Percentiles rank a stretch among this genome's conserved stretches.
These are phyloP conservation scores for Eospalax fontanierii DNA, from an alignment of 2,797 vertebrate genomes.

Conservation along the genomic window DNA sequence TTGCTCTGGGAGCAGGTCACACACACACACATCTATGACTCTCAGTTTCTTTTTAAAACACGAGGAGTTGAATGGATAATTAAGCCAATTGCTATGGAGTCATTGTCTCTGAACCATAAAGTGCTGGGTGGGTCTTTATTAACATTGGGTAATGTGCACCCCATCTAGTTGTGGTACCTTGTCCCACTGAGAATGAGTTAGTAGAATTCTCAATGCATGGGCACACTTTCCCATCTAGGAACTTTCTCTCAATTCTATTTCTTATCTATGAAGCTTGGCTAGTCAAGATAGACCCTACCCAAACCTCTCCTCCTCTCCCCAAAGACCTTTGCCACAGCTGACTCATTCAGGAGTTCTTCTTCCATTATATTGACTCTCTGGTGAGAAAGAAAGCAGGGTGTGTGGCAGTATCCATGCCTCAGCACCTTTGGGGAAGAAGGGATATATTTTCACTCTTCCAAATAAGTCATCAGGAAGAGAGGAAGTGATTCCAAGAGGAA, in stretches of 20 bases:
- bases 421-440: constrained; percentile 22
- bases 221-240: neutral
- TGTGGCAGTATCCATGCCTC: neutral
- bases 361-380: neutral
- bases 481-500: neutral
- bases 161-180: neutral
- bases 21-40: neutral
- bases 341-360: neutral
- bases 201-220: neutral
- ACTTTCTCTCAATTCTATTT: constrained; percentile 16
- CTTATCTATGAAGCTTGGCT: neutral
- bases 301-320: neutral
- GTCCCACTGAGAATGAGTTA: neutral
- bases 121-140: neutral
- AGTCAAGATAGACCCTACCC: neutral
- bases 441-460: neutral
- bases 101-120: neutral
- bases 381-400: constrained; percentile 6
- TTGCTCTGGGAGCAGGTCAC: neutral
- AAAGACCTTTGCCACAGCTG: neutral
- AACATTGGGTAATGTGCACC: neutral
- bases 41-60: constrained; percentile 59
- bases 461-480: neutral
- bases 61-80: neutral
- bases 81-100: neutral